These are phyloP conservation scores for Trachelus troglodyta DNA, from an alignment of 2,888 invertebrate species.

Conservation along the genomic window DNA sequence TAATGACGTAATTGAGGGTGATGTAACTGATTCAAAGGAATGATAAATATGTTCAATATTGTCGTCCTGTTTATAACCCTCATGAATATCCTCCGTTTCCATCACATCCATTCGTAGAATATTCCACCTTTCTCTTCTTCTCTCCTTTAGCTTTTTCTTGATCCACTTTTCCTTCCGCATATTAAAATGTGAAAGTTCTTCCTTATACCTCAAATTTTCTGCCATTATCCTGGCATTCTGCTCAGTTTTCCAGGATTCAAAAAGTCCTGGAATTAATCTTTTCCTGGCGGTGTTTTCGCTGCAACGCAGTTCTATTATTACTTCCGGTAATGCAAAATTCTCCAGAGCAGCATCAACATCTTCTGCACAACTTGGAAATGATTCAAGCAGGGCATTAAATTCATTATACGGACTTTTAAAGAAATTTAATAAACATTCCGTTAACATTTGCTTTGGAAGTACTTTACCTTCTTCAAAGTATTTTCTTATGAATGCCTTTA, in stretches of 20 bases:
- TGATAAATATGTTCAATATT: neutral
- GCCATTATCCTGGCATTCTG: constrained; percentile 39
- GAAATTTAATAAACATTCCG: constrained; percentile 65
- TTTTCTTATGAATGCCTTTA: constrained; percentile 62
- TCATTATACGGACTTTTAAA: constrained; percentile 67
- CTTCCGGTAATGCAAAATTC: constrained; percentile 71
- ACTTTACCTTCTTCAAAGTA: constrained; percentile 69
- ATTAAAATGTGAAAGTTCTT: constrained; percentile 38
- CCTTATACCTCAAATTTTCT: constrained; percentile 63
- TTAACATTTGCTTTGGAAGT: constrained; percentile 66
- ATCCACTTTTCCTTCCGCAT: constrained; percentile 29
- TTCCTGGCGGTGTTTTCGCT: constrained; percentile 57
- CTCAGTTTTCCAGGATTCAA: constrained; percentile 63
- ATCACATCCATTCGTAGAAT: constrained; percentile 23
- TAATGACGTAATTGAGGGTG: constrained; percentile 39
- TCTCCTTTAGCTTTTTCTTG: constrained; percentile 15
- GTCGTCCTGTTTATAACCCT: neutral
- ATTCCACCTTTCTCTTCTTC: constrained; percentile 35
- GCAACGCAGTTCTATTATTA: constrained; percentile 69
- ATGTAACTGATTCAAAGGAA: constrained; percentile 30
- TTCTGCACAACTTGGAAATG: constrained; percentile 71
- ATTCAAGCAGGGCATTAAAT: constrained; percentile 72
- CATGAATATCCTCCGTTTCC: neutral
- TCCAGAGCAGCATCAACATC: constrained; percentile 70
- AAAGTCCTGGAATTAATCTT: constrained; percentile 60